phyloP scores from a whole-genome alignment of 2,888 invertebrate genomes.

The Abscondita cerata region DNA sequence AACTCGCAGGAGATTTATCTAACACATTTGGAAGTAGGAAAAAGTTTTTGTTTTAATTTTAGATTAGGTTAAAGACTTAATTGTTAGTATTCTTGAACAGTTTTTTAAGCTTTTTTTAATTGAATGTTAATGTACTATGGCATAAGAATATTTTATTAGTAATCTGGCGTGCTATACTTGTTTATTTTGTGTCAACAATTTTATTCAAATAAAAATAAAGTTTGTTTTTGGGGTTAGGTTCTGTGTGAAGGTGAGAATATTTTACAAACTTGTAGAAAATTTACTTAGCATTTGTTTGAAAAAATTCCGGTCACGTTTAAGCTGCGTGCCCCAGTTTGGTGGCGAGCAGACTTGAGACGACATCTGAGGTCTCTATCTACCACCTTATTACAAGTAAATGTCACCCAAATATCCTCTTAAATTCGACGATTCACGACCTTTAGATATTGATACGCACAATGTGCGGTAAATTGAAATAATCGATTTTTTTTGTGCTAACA shows the following conservation, averaged over 20 bases:
- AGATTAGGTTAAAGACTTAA: no score
- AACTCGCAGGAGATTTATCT: constrained; percentile 12
- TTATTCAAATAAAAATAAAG: no score
- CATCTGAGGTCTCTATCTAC: constrained; percentile 37
- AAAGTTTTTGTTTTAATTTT: constrained; percentile 2
- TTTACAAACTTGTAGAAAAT: constrained; percentile 31
- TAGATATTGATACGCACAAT: no score
- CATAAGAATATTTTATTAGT: no score
- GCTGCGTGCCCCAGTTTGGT: constrained; percentile 41
- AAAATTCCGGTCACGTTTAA: constrained; percentile 41
- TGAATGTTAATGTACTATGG: no score
- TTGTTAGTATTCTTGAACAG: no score
- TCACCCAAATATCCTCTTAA: constrained; percentile 38
- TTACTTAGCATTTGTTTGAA: constrained; percentile 38
- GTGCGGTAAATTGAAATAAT: no score
- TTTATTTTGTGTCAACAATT: no score
- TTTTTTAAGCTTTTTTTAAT: no score
- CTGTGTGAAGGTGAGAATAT: constrained; percentile 21
- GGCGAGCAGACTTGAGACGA: constrained; percentile 40
- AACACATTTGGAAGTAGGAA: constrained; percentile 15
- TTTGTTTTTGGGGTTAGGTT: no score
- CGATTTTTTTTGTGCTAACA: no score
- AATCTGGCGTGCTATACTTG: no score
- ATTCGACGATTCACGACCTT: constrained; percentile 31
- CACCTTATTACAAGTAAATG: constrained; percentile 39